A percentile compares a stretch with the other conserved stretches of the same genome.
Evolutionary conservation across 2,797 vertebrate species (phyloP).

Genomic region (Meda fulgida): DNA sequence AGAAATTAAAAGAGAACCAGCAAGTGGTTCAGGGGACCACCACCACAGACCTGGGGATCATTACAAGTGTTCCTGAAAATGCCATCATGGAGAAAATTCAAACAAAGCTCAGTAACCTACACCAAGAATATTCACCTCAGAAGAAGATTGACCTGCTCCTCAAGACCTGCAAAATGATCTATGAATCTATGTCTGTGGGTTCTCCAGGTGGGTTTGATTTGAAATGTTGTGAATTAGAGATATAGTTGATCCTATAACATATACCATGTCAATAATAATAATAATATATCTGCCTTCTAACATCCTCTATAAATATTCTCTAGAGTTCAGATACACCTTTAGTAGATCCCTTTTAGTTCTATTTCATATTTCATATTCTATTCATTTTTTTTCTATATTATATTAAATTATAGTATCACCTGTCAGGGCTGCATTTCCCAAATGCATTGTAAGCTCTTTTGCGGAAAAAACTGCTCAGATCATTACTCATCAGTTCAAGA

Average conservation of each 20-base stretch:
- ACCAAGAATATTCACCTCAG: conserved; percentile 93
- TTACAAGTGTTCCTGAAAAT: conserved; percentile 90
- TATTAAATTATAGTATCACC: background rate
- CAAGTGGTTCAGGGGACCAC: conserved; percentile 86
- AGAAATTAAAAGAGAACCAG: conserved; percentile 90
- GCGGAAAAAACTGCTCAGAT: background rate
- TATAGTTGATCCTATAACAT: too few species aligned
- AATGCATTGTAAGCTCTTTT: background rate
- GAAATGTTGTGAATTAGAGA: background rate
- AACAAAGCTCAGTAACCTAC: conserved; percentile 85
- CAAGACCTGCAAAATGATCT: conserved; percentile 97
- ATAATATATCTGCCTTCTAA: background rate
- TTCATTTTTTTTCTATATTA: background rate
- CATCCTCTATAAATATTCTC: background rate
- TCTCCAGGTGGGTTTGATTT: conserved; percentile 79
- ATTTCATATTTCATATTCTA: background rate
- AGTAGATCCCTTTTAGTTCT: background rate
- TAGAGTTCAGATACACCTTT: background rate
- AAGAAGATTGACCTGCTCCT: conserved; percentile 93
- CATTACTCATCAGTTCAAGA: conserved; percentile 8
- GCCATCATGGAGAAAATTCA: conserved; percentile 92
- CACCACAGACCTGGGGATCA: conserved; percentile 91
- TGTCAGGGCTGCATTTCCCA: background rate
- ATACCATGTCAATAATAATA: background rate
- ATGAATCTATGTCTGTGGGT: conserved; percentile 94